A percentile compares a stretch with the other conserved stretches of the same genome.
Evolutionary conservation across 1,140 invertebrate species (phyloP).

Genomic region (Trachymyrmex cornetzi): DNA sequence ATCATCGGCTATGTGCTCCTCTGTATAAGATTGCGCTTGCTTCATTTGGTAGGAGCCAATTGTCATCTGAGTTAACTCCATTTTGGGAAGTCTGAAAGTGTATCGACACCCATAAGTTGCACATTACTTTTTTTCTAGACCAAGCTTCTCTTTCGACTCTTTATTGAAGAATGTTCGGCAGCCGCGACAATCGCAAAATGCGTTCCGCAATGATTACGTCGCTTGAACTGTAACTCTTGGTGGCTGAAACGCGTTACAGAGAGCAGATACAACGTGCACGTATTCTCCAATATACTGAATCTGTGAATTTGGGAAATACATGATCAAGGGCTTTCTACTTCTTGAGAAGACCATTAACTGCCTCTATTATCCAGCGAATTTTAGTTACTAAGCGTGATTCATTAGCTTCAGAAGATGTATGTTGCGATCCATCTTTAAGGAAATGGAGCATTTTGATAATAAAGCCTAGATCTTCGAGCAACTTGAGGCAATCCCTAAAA

Average conservation of each 20-base stretch:
- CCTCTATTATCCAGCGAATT: too few relatives aligned
- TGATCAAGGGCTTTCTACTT: slow-evolving; percentile 16
- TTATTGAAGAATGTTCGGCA: slow-evolving; percentile 9
- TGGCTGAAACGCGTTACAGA: slow-evolving; percentile 2
- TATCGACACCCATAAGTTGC: not conserved
- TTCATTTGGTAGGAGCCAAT: slow-evolving; percentile 16
- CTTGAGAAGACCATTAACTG: not conserved
- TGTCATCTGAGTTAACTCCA: slow-evolving; percentile 5
- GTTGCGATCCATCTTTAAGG: too few relatives aligned
- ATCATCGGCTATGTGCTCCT: slow-evolving; percentile 20
- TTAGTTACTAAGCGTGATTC: too few relatives aligned
- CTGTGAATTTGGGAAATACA: slow-evolving; percentile 8
- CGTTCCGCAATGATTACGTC: not conserved
- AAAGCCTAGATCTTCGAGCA: too few relatives aligned
- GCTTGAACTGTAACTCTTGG: slow-evolving; percentile 5
- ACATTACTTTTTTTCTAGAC: slow-evolving; percentile 13
- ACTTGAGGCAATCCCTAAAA: too few relatives aligned
- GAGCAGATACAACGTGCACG: slow-evolving; percentile 5
- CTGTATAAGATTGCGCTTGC: slow-evolving; percentile 25
- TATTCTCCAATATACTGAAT: slow-evolving; percentile 2
- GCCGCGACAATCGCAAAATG: slow-evolving; percentile 5
- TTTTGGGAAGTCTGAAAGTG: slow-evolving; percentile 8
- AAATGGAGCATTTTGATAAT: too few relatives aligned
- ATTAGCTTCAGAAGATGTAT: too few relatives aligned
- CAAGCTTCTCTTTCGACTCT: slow-evolving; percentile 29